Percentiles rank a stretch among this genome's conserved stretches.
These are phyloP conservation scores for Lepus americanus DNA, from an alignment of 2,113 vertebrate genomes.

Conservation along the genomic window DNA sequence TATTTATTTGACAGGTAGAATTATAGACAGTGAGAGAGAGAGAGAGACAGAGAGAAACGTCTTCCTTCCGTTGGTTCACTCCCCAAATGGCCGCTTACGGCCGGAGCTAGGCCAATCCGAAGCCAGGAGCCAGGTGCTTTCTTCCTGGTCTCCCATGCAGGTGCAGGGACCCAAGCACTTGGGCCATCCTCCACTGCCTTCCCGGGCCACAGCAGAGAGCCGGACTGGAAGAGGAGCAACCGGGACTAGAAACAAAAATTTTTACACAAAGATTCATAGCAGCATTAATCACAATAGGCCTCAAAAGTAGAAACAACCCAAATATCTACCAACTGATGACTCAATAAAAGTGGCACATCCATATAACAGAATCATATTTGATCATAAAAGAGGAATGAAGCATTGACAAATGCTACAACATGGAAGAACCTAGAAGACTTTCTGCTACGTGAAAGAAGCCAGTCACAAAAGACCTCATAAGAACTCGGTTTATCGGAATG, in stretches of 20 bases:
- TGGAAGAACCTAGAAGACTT: not conserved
- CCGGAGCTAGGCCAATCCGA: no score
- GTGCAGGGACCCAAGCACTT: no score
- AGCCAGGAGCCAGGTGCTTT: no score
- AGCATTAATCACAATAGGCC: not conserved
- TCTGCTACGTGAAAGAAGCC: not conserved
- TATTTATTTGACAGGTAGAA: no score
- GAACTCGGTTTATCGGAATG: not conserved
- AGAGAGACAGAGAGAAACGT: no score
- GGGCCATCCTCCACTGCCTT: no score
- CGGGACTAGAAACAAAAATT: not conserved
- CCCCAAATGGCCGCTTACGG: no score
- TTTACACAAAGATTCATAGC: not conserved
- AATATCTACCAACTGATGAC: not conserved
- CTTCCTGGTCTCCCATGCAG: no score
- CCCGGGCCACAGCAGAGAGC: no score
- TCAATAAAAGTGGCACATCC: not conserved
- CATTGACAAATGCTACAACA: not conserved
- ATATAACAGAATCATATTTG: not conserved
- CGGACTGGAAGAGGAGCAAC: no score
- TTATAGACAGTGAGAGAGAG: no score
- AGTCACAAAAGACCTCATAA: not conserved
- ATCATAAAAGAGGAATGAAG: slow-evolving; percentile 32
- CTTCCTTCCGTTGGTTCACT: no score
- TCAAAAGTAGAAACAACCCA: not conserved